Base-by-base conservation (phyloP, 2,888 invertebrate species). In the Harpagoxenus sublaevis region DNA sequence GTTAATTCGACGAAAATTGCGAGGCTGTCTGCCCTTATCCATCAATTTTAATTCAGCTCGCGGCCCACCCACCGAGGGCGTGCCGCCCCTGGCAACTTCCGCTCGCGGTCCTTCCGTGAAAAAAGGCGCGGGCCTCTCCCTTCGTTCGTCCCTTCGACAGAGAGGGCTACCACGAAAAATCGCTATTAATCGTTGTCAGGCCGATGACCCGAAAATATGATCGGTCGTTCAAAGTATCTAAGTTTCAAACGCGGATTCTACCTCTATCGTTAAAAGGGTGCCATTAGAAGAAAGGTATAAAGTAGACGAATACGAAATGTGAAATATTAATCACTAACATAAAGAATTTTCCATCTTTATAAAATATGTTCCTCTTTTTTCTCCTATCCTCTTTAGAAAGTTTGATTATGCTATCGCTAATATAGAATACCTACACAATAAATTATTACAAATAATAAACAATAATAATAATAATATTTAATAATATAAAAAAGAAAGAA, bases 171-270 rank as follows among this genome's bases (percentile, higher is more conserved):
- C 84, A 83, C 82, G 87, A 91, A 91, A 91, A 92, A 92, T 91
- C 87, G 82, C 89, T 92, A 92, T 90, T 92, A 92, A 92, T 92
- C 89, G 91, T 86, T 84, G 87, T 31, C 28, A n/a, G 89, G 87
- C 87, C 89, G 84, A 55, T 84, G 86, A 90, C 87, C 88, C 86
- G 85, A 88, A 89, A 88, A 89, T 71, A 18, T 42, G 12, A 53
- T 70, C n/a, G 70, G 8, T 66, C 23, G 28, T 78, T 66, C 28
- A 5, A 31, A 31, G 5, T 73, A 83, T 81, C 71, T 84, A 77
- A 68, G 81, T 87, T 88, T 91, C 89, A 90, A 92, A 91, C 91
- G 86, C 85, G 74, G 84, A 91, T 92, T 91, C 87, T 88, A 92
- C 91, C 92, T 91, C 89, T 86, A 63, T 82, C 65, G 78, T 70